Conservation (phyloP, 2,888 invertebrate species). For the Mythimna vitellina region DNA sequence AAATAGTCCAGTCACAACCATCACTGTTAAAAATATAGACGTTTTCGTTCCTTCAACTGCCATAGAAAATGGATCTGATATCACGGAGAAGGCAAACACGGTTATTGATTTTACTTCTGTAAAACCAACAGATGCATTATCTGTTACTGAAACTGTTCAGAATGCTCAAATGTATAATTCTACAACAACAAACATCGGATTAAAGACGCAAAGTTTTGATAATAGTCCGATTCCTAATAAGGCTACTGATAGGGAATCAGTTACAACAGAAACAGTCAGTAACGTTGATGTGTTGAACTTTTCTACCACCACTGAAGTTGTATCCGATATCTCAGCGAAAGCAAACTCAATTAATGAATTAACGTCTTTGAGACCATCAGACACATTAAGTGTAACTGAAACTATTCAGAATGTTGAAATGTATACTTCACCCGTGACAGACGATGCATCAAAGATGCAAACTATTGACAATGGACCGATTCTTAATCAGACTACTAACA, state of each 20-base stretch:
- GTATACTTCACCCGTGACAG: neutral
- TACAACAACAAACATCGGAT: neutral
- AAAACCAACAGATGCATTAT: neutral
- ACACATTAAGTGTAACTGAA: neutral
- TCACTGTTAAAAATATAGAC: neutral
- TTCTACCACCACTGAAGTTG: neutral
- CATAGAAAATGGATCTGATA: neutral
- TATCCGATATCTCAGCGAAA: neutral
- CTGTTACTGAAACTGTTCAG: constrained; percentile 5
- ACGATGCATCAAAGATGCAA: neutral
- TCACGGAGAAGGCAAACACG: neutral
- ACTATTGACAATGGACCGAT: neutral
- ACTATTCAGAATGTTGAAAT: neutral
- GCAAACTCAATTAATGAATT: neutral
- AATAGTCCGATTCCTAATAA: neutral
- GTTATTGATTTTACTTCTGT: neutral
- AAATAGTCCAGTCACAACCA: neutral
- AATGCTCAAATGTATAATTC: neutral
- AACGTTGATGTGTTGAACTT: neutral
- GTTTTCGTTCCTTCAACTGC: neutral
- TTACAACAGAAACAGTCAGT: neutral
- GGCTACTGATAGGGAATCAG: neutral
- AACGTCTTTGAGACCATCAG: neutral
- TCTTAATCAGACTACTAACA: neutral
- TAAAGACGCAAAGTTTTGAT: neutral